Evolutionary conservation across 2,113 vertebrate genomes (phyloP).

Genomic region (crab-eating macaque (Macaca fascicularis)): DNA sequence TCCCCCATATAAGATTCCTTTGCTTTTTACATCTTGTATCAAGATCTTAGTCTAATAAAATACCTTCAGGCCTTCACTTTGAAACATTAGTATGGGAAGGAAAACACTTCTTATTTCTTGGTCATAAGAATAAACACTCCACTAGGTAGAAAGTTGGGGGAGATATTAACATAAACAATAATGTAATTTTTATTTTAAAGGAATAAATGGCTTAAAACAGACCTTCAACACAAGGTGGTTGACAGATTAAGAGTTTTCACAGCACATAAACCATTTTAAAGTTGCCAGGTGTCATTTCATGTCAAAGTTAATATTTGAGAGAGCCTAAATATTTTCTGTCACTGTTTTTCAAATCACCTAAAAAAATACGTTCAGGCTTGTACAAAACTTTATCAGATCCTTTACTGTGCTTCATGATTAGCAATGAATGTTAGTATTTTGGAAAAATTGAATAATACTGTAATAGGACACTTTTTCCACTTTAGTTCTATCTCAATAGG

Average conservation of each 20-base stretch:
- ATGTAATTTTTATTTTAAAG: slow-evolving; percentile 45
- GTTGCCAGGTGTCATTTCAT: slow-evolving; percentile 25
- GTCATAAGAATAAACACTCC: not conserved
- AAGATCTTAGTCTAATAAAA: slow-evolving; percentile 36
- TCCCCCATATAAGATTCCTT: not conserved
- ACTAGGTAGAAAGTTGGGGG: not conserved
- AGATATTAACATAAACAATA: not conserved
- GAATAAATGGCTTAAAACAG: slow-evolving; percentile 14
- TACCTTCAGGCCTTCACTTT: not conserved
- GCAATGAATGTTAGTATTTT: slow-evolving; percentile 11
- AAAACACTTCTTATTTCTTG: slow-evolving; percentile 19
- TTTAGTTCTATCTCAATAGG: slow-evolving; percentile 39
- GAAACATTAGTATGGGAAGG: not conserved
- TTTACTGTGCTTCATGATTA: slow-evolving; percentile 4
- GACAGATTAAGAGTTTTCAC: slow-evolving; percentile 21
- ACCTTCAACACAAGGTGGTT: not conserved
- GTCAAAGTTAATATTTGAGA: slow-evolving; percentile 27
- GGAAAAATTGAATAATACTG: not conserved
- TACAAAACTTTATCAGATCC: not conserved
- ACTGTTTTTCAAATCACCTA: slow-evolving; percentile 9
- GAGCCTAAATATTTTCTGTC: not conserved
- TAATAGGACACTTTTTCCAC: not conserved
- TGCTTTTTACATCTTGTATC: slow-evolving; percentile 25
- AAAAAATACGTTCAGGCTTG: not conserved
- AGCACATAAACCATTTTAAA: slow-evolving; percentile 1